These are phyloP conservation scores for Clusia tigrina DNA, from an alignment of 2,888 invertebrate species.

Conservation along the genomic window DNA sequence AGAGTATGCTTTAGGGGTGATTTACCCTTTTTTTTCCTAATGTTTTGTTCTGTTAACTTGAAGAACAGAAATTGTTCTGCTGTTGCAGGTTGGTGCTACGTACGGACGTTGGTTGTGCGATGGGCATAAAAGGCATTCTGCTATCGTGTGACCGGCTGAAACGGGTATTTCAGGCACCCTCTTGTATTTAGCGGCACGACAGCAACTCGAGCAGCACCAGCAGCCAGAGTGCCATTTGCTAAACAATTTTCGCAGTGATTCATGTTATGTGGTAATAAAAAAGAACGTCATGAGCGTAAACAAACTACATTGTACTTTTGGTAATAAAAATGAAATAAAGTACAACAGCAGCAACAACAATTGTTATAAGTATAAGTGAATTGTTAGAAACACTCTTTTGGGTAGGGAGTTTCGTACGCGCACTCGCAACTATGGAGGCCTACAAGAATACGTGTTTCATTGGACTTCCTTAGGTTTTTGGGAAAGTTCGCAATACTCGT, in stretches of 20 bases:
- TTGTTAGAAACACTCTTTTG: constrained; percentile 5
- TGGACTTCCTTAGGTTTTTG: background rate
- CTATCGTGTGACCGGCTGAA: no score
- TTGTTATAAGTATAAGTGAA: background rate
- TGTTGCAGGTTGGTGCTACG: background rate
- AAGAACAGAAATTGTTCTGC: background rate
- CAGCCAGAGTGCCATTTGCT: constrained; percentile 18
- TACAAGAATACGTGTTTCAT: constrained; percentile 11
- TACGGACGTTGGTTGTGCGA: background rate
- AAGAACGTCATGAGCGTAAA: constrained; percentile 27
- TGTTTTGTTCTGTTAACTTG: no score
- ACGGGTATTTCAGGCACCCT: no score
- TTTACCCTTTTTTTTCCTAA: constrained; percentile 7
- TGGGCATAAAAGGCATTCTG: background rate
- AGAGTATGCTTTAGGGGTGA: constrained; percentile 9
- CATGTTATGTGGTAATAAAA: constrained; percentile 36
- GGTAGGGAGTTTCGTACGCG: no score
- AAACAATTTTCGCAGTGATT: constrained; percentile 21
- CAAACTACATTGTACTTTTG: constrained; percentile 20
- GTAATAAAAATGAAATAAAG: constrained; percentile 16
- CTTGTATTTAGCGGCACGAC: no score
- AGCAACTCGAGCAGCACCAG: background rate
- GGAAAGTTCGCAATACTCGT: background rate
- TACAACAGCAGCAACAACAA: background rate
- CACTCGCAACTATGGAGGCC: no score